Percentiles rank a stretch among this genome's conserved stretches.
These are phyloP conservation scores for Toxotes chatareus DNA, from an alignment of 2,113 vertebrate genomes.

Conservation along the genomic window DNA sequence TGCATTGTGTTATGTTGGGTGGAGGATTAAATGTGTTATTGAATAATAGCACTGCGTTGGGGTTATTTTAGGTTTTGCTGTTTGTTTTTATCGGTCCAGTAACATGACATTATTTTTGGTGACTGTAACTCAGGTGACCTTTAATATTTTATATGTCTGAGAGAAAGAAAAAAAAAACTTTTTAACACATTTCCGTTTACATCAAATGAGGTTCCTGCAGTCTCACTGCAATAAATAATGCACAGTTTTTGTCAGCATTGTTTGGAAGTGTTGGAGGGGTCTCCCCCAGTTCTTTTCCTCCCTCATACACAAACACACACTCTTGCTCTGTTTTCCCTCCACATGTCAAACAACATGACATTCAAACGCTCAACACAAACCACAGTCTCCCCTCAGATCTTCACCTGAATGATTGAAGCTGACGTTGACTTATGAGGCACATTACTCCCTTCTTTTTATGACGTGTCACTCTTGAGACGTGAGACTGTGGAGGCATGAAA, in stretches of 20 bases:
- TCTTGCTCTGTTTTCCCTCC: background rate
- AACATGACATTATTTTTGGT: background rate
- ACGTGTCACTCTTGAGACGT: constrained; percentile 39
- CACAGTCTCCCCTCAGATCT: constrained; percentile 45
- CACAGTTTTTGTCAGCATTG: constrained; percentile 43
- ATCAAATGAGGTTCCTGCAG: constrained; percentile 25
- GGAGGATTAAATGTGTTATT: background rate
- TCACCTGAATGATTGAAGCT: constrained; percentile 29
- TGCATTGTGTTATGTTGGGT: no score
- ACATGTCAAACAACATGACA: constrained; percentile 48
- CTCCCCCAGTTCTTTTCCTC: constrained; percentile 4
- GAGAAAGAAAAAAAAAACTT: background rate
- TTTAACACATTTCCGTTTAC: constrained; percentile 38
- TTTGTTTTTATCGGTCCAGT: background rate
- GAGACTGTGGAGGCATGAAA: constrained; percentile 25
- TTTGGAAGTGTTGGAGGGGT: constrained; percentile 36
- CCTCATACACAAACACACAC: background rate
- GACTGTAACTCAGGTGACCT: background rate
- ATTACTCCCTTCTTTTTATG: constrained; percentile 25
- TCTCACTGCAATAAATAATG: constrained; percentile 52
- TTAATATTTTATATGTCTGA: constrained; percentile 8
- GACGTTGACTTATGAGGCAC: constrained; percentile 46
- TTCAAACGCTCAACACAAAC: constrained; percentile 49
- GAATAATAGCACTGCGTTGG: background rate
- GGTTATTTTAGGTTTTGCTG: no score